Conservation (phyloP, 2,113 vertebrate species). For the Pogona vitticeps region DNA sequence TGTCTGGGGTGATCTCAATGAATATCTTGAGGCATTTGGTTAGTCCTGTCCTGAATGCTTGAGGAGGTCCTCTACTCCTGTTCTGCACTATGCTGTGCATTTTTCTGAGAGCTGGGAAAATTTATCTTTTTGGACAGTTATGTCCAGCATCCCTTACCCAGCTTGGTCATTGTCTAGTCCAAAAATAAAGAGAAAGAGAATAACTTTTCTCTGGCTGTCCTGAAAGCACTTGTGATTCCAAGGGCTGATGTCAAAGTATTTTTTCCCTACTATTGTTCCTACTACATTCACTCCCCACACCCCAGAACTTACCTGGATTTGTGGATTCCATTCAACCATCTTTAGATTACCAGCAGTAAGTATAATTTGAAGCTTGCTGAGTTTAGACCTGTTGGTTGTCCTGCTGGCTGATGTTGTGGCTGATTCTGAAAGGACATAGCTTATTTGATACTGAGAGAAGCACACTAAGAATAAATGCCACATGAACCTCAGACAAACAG, state of each 20-base stretch:
- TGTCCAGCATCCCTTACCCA: too few species aligned
- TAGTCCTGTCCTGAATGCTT: too few species aligned
- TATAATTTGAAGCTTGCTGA: fast-evolving
- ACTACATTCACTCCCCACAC: too few species aligned
- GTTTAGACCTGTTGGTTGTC: not conserved
- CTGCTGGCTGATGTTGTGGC: conserved; percentile 34
- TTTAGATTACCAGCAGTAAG: not conserved
- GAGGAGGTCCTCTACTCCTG: too few species aligned
- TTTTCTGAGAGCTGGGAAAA: too few species aligned
- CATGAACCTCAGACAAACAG: not conserved
- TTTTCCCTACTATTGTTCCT: not conserved
- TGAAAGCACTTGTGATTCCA: too few species aligned
- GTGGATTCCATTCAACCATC: not conserved
- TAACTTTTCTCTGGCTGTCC: too few species aligned
- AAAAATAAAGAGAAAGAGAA: too few species aligned
- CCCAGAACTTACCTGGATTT: conserved; percentile 12
- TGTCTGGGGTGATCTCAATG: not conserved
- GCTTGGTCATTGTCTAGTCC: too few species aligned
- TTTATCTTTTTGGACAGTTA: too few species aligned
- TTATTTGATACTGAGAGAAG: fast-evolving
- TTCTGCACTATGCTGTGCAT: too few species aligned
- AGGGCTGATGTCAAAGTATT: too few species aligned
- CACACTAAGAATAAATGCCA: not conserved
- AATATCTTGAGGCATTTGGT: not conserved
- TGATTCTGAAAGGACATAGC: not conserved